phyloP scores from a whole-genome alignment of 2,888 invertebrate species.

The Drosophila paracracens region DNA sequence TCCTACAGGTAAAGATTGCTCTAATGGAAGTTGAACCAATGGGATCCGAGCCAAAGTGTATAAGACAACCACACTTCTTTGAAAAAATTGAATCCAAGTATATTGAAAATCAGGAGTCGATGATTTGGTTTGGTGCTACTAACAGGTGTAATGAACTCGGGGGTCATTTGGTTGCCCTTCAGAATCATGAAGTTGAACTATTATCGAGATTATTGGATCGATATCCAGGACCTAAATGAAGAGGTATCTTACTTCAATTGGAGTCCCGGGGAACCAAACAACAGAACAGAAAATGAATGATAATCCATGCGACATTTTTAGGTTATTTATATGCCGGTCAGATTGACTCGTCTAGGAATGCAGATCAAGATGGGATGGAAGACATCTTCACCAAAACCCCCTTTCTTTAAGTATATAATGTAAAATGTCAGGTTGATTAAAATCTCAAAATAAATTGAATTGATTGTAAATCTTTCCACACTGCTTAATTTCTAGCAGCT shows the following conservation, averaged over 20 bases:
- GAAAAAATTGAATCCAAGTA: too few relatives aligned
- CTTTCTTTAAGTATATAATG: background rate
- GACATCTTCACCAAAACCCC: background rate
- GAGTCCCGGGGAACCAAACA: too few relatives aligned
- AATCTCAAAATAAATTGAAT: background rate
- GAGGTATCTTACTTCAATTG: background rate
- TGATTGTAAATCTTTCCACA: slow-evolving; percentile 4
- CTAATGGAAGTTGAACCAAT: too few relatives aligned
- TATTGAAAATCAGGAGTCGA: too few relatives aligned
- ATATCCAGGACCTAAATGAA: background rate
- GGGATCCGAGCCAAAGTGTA: too few relatives aligned
- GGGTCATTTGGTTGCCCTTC: background rate
- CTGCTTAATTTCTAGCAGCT: background rate
- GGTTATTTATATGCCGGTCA: background rate
- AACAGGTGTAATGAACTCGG: too few relatives aligned
- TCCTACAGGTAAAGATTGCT: too few relatives aligned
- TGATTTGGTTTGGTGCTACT: too few relatives aligned
- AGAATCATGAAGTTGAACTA: background rate
- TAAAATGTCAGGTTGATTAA: background rate
- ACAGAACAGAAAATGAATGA: background rate
- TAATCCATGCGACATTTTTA: background rate
- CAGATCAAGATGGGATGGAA: background rate
- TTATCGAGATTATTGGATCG: background rate
- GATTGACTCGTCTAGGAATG: background rate
- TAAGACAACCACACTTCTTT: too few relatives aligned